Base-by-base conservation (phyloP, 92 coral and sea anemone species). In the Siderastrea siderea region DNA sequence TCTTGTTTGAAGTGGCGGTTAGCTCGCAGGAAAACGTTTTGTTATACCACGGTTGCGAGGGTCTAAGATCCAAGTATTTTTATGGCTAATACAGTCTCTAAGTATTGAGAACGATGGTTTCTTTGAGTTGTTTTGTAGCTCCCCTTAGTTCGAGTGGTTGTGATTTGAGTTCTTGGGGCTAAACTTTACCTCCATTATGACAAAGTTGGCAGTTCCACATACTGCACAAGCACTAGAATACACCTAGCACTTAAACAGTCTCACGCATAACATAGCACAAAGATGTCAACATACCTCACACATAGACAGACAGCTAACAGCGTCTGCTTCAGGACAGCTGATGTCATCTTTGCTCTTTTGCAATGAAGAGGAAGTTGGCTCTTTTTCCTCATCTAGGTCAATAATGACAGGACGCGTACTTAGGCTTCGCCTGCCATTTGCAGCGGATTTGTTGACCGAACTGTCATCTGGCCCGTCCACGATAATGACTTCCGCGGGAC, bases 381-480 rank as follows among this genome's bases (percentile, higher is more conserved):
- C 69, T 19, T 64, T 38, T 3, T 43, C 45, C 69, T n/a, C 26
- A 64, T 64, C 69, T 64, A 64, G n/a, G 69, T 64, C 69, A 64
- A 64, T 17, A 64, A 64, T 64, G 14, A 16, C 26, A 64, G 69
- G 7, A 64, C 38, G n/a, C 43, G 69, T 64, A 64, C 7, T 64
- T 16, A 16, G 44, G 69, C 69, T 71, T 48, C 77, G 43, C 53
- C 79, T 38, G 65, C 50, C 64, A 74, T 74, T 52, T 74, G 65
- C 79, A 54, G 79, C 48, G 7, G 79, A 52, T 74, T 74, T 74
- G 79, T 47, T 74, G 15, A 74, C 64, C 79, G 44, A 53, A 74
- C 79, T 74, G 64, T 74, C 64, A 74, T 74, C 79, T 74, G 50
- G 65, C 47, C 79, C 65, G 65, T 74, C 79, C 15, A 74, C 47